phyloP scores from a whole-genome alignment of 2,113 vertebrate species.

The Micromys minutus region DNA sequence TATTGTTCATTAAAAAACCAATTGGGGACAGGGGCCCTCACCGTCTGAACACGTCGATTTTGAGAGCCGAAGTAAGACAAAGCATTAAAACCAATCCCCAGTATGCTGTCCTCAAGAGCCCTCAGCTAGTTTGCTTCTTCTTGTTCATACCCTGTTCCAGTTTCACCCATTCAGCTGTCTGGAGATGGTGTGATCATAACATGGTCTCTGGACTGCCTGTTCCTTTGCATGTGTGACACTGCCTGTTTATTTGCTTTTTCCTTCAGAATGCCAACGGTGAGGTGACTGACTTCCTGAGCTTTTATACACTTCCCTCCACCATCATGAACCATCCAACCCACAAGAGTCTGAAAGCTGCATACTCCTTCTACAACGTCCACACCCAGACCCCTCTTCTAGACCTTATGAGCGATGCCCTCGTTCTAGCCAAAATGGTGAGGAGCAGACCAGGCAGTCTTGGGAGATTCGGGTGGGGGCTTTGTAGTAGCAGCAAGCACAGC shows the following conservation, averaged over 20 bases:
- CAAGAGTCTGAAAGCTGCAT: conserved; percentile 98
- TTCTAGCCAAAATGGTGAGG: conserved; percentile 97
- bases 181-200: fast-evolving
- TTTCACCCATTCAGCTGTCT: not conserved
- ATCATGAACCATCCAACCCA: conserved; percentile 99
- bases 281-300: conserved; percentile 97
- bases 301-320: conserved; percentile 98
- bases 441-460: not conserved
- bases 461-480: fast-evolving
- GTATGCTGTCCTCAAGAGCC: not conserved
- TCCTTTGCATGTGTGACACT: fast-evolving
- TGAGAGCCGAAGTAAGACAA: too few relatives aligned
- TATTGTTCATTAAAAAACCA: too few relatives aligned
- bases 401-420: conserved; percentile 98
- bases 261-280: conserved; percentile 90
- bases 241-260: conserved; percentile 22
- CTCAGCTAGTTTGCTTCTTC: not conserved
- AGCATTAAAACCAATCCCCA: too few relatives aligned
- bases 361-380: conserved; percentile 99
- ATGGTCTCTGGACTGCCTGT: not conserved
- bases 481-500: not conserved
- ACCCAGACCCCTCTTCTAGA: conserved; percentile 95
- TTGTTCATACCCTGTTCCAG: not conserved
- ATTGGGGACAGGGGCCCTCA: too few relatives aligned
- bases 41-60: too few relatives aligned